Evolutionary conservation across 2,797 vertebrate genomes (phyloP).

Genomic region (Alca torda): DNA sequence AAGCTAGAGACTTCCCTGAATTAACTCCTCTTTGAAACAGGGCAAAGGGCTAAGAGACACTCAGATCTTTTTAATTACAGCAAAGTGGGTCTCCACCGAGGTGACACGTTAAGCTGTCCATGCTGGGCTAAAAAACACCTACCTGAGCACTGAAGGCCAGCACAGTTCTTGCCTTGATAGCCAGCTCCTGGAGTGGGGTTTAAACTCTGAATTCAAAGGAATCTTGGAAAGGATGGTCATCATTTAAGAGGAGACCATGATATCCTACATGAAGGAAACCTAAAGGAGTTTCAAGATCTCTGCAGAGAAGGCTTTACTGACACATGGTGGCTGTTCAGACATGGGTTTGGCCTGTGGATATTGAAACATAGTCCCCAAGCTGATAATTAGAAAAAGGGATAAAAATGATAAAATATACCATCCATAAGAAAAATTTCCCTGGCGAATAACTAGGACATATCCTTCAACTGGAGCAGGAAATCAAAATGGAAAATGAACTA

Average conservation of each 20-base stretch:
- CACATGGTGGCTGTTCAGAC: neutral
- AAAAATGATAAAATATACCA: neutral
- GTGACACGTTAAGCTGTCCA: neutral
- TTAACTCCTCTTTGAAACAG: neutral
- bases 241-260: neutral
- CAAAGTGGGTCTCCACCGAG: neutral
- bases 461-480: neutral
- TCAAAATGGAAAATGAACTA: neutral
- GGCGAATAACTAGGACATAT: neutral
- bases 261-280: neutral
- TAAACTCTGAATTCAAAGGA: neutral
- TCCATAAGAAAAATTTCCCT: neutral
- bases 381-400: neutral
- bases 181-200: neutral
- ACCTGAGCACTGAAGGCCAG: neutral
- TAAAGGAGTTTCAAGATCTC: neutral
- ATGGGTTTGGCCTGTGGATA: neutral
- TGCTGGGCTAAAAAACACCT: neutral
- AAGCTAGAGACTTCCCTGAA: neutral
- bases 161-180: neutral
- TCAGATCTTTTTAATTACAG: neutral
- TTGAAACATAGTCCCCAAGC: neutral
- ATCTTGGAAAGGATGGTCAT: neutral
- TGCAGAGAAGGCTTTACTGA: neutral
- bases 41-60: neutral